These are phyloP conservation scores for Omphaloscelis lunosa DNA, from an alignment of 2,888 invertebrate genomes.

Conservation along the genomic window DNA sequence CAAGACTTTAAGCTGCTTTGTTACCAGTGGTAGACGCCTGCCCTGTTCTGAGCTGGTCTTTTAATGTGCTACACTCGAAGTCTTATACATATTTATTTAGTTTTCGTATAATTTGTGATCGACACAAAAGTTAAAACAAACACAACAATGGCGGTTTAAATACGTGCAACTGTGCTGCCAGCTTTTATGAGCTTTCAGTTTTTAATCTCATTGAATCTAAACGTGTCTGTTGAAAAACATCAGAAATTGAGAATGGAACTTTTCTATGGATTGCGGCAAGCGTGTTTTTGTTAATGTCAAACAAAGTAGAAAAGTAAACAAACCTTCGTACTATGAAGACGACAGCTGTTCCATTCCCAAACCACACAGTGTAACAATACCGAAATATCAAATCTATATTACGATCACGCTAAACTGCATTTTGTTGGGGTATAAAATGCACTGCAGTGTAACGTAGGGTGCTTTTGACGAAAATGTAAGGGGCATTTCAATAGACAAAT, in stretches of 20 bases:
- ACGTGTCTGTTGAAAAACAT: constrained; percentile 5
- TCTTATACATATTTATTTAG: too few species aligned
- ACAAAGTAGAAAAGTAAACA: constrained; percentile 9
- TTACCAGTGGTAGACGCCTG: too few species aligned
- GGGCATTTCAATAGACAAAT: constrained; percentile 80
- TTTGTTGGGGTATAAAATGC: constrained; percentile 71
- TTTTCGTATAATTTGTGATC: too few species aligned
- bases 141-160: too few species aligned
- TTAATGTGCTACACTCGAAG: too few species aligned
- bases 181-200: too few species aligned
- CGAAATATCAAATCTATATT: constrained; percentile 58
- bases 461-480: constrained; percentile 69
- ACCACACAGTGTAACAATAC: constrained; percentile 37
- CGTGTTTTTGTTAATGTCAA: background rate
- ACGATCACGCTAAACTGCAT: constrained; percentile 69
- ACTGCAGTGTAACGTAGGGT: constrained; percentile 68
- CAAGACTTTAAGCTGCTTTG: too few species aligned
- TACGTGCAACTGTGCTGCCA: too few species aligned
- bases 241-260: background rate
- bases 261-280: background rate
- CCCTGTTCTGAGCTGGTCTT: too few species aligned
- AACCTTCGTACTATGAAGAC: background rate
- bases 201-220: too few species aligned
- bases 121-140: too few species aligned
- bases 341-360: constrained; percentile 44